Evolutionary conservation across 2,797 vertebrate genomes (phyloP).

Genomic region (Eulemur albifrons): DNA sequence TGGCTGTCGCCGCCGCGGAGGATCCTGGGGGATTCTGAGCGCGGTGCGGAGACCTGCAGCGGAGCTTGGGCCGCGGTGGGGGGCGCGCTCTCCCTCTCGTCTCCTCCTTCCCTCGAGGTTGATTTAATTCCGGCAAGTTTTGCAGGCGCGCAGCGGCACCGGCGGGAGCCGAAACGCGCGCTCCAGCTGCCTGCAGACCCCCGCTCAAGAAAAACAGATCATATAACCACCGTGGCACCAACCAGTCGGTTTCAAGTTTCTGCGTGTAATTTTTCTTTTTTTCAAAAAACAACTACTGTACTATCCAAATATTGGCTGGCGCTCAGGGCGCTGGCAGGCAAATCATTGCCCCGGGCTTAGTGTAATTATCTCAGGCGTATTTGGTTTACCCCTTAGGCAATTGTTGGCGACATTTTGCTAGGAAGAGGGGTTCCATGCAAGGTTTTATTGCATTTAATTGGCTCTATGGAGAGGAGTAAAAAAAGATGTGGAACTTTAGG

Average conservation of each 20-base stretch:
- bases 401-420: slow-evolving; percentile 7
- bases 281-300: background rate
- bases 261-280: background rate
- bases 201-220: background rate
- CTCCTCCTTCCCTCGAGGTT: background rate
- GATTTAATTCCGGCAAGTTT: slow-evolving; percentile 61
- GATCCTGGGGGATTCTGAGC: background rate
- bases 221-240: slow-evolving; percentile 12
- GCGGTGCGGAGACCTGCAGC: fast-evolving
- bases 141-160: background rate
- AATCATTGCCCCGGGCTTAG: slow-evolving; percentile 1
- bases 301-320: slow-evolving; percentile 68
- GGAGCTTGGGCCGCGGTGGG: background rate
- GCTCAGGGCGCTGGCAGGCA: slow-evolving; percentile 29
- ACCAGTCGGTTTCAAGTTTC: slow-evolving; percentile 53
- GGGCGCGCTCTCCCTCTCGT: background rate
- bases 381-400: slow-evolving; percentile 47
- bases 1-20: background rate
- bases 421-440: background rate
- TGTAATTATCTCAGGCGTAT: slow-evolving; percentile 9
- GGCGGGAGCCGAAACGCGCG: background rate
- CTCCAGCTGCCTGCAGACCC: slow-evolving; percentile 57
- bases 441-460: slow-evolving; percentile 65
- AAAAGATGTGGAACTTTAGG: slow-evolving; percentile 48
- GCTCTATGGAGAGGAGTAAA: slow-evolving; percentile 31